Conservation (phyloP, 2,113 vertebrate genomes). For the Tenrec ecaudatus region DNA sequence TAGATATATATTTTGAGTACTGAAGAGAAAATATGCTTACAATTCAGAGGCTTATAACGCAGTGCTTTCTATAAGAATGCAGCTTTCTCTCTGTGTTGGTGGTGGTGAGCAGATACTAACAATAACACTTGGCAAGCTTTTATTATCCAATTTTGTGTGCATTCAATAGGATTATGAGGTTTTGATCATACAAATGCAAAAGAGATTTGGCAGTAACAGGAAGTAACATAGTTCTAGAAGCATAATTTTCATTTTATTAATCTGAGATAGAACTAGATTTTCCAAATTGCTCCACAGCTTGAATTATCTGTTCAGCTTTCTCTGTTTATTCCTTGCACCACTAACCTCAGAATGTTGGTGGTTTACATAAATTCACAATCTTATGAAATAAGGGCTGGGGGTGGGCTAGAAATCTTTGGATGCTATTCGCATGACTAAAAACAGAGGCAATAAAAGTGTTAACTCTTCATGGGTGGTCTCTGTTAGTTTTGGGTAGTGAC, state of each 20-base stretch:
- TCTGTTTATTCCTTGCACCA: constrained; percentile 79
- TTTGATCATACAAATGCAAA: constrained; percentile 83
- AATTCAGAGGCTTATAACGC: constrained; percentile 50
- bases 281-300: constrained; percentile 82
- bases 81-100: constrained; percentile 47
- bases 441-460: constrained; percentile 54
- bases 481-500: constrained; percentile 66
- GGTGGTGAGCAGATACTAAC: constrained; percentile 73
- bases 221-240: constrained; percentile 77
- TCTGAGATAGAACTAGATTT: constrained; percentile 78
- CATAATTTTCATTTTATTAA: constrained; percentile 83
- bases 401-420: constrained; percentile 62
- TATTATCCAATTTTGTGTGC: constrained; percentile 83
- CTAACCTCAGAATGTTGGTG: constrained; percentile 75
- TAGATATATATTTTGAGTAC: constrained; percentile 49
- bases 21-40: constrained; percentile 49
- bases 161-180: constrained; percentile 81
- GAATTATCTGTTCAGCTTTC: constrained; percentile 73
- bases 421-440: constrained; percentile 25
- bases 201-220: constrained; percentile 80
- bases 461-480: constrained; percentile 66
- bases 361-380: constrained; percentile 76
- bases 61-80: background rate
- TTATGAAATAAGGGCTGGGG: constrained; percentile 46
- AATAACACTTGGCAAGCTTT: constrained; percentile 79